These are phyloP conservation scores for Suillia variegata DNA, from an alignment of 2,888 invertebrate species.

Conservation along the genomic window DNA sequence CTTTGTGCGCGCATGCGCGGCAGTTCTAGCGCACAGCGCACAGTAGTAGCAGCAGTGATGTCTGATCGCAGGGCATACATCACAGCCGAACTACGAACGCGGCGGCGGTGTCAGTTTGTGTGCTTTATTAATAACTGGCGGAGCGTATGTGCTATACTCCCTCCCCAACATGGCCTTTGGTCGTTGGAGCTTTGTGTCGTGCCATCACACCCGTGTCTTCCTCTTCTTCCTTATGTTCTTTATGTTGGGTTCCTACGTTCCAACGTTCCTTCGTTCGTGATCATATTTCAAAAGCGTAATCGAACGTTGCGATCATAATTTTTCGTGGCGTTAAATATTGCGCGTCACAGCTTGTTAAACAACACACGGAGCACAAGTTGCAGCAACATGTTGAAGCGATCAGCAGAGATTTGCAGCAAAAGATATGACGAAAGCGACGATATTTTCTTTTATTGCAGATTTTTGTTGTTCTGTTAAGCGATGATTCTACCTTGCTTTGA, in stretches of 20 bases:
- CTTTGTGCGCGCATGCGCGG: too few species aligned
- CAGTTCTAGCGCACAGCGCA: too few species aligned
- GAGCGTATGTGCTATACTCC: too few species aligned
- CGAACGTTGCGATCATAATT: conserved; percentile 52
- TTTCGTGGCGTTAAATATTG: conserved; percentile 56
- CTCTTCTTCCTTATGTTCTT: conserved; percentile 31
- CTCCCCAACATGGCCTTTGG: too few species aligned
- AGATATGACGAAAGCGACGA: conserved; percentile 17
- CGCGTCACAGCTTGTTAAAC: conserved; percentile 50
- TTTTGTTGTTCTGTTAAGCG: too few species aligned
- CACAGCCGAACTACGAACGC: not conserved
- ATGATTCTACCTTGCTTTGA: too few species aligned
- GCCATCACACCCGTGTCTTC: conserved; percentile 31
- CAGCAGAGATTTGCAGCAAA: conserved; percentile 7
- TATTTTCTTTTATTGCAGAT: conserved; percentile 27
- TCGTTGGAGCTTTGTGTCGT: not conserved
- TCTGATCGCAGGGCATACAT: not conserved
- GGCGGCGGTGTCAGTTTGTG: not conserved
- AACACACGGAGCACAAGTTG: not conserved
- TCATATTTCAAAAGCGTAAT: conserved; percentile 45
- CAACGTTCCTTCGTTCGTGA: conserved; percentile 37
- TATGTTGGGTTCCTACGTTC: too few species aligned
- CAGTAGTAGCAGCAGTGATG: too few species aligned
- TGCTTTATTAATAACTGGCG: not conserved
- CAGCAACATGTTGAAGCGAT: not conserved